Evolutionary conservation across 2,888 invertebrate species (phyloP), one percentile per base, ranked within the genome.

Genomic region (Stenodera caucasica): DNA sequence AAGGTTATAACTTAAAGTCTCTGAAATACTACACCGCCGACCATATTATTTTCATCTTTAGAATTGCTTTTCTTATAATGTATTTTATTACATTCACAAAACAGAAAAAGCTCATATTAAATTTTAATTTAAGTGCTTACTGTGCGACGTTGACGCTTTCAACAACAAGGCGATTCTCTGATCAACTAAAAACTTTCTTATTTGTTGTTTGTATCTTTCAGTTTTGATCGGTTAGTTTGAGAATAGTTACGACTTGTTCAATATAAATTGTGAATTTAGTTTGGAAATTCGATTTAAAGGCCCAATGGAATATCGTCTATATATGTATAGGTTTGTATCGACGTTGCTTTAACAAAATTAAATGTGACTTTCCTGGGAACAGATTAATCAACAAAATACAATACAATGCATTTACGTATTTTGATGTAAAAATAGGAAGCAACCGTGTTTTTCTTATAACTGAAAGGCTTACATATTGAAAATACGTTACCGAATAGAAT

Each of bases 391-490:
- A 72, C n/a, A n/a, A n/a, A n/a, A 69, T 66, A 71, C 71, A 72
- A 72, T 69, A 70, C 72, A 71, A 67, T 69, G 65, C 70, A 68
- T 69, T 67, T 4, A 67, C 66, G 69, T 67, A n/a, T n/a, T 55
- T 29, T 58, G 61, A n/a, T 29, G 37, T 30, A 11, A 26, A 35
- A 61, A 54, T 30, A 51, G 61, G 62, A 67, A 65, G 65, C 60
- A 59, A 58, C 66, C 63, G 60, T 18, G 15, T 3, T 11, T 15
- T 4, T 12, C 26, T 4, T 26, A 26, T 26, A 26, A 26, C 5
- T 65, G 69, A 72, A 72, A 72, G 72, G 71, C 71, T 72, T 72
- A 73, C 71, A 72, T 70, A 73, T 72, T 73, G 73, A 70, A 73
- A 73, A 70, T 68, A 70, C 71, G 70, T 70, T 67, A 67, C 68